Base-by-base conservation (phyloP, 2,113 vertebrate species). In the Reinhardtius hippoglossoides region DNA sequence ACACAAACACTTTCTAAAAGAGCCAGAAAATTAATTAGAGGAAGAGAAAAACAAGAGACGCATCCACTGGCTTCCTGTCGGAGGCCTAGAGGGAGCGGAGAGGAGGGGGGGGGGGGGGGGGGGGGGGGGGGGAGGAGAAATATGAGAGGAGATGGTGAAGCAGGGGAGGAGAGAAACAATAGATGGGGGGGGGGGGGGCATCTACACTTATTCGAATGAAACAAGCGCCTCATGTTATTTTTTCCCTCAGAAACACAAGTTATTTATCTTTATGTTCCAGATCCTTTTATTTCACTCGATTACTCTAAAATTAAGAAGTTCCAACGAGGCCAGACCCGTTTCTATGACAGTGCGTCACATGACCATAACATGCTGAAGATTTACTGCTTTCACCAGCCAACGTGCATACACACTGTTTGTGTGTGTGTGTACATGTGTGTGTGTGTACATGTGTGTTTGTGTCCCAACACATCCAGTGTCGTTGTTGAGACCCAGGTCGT, bases 1-100 rank as follows among this genome's bases (percentile, higher is more conserved):
- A 62, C 68, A 82, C 61, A 73, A 85, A 87, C 81, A 78, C 81
- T 67, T 57, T 59, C 64, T 61, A 70, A 82, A 67, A 13, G 21
- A 81, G 73, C 52, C 70, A 64, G 40, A 55, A 66, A 66, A 82
- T 80, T 75, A 80, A 82, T 78, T 71, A 76, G 55, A 80, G 21
- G 57, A 69, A 79, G 44, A 82, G 16, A 54, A 67, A 64, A 81
- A 82, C 72, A 74, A 58, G 66, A 71, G 26, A 55, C 3, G 44
- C 44, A 15, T 46, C 44, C 14, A 46, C 57, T 35, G 26, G 56
- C 61, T 73, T 72, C 67, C 80, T 68, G 44, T 64, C 62, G 12
- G 26, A 58, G 21, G 61, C 18, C 76, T 42, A 2, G 5, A 9
- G 78, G 62, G 76, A 24, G 9, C 2, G 37, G 0, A 40, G 37